Evolutionary conservation across 2,113 vertebrate genomes (phyloP), one percentile per base, ranked within the genome.

Genomic region (Plecturocebus donacophilus): DNA sequence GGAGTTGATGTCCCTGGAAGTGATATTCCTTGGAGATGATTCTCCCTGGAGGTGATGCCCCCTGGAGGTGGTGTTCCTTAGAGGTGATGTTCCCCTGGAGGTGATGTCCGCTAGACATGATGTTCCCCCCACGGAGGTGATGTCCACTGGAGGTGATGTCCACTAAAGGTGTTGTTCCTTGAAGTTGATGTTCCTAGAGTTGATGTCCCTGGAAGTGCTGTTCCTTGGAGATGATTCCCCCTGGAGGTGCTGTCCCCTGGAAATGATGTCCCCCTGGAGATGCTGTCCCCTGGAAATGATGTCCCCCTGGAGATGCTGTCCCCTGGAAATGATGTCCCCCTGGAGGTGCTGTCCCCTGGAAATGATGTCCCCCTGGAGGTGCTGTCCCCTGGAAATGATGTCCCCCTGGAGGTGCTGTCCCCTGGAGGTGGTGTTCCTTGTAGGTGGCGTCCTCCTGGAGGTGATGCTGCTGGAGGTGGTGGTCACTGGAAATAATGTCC

Each of bases 321-420:
- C 12, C 38, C 12, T 52, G 52, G 16, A 52, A 0, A 5, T 17
- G 4, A 17, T 75, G 52, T 23, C 2, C 0, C 11, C 14, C 23
- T 42, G 16, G 27, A 64, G 25, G 81, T 42, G 5, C 4, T 47
- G 17, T 21, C 17, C 64, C 61, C 35, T 19, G 35, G 64, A 68
- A 1, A 17, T 17, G 4, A 52, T 75, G 52, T 23, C 2, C 0
- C 11, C 14, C 23, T 64, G 61, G 61, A 64, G 61, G 27, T 64
- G 61, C 30, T 6, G 12, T 5, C 27, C 12, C 38, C 12, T 52
- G 52, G 16, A 52, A 0, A 5, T 17, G 4, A 17, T 75, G 52
- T 23, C 2, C 0, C 11, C 14, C 23, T 42, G 16, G 27, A 64
- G 25, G 81, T 42, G 5, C 4, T 47, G 17, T 21, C 17, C 64